Evolutionary conservation across 2,888 invertebrate species (phyloP).

Genomic region (Lottia gigantea): DNA sequence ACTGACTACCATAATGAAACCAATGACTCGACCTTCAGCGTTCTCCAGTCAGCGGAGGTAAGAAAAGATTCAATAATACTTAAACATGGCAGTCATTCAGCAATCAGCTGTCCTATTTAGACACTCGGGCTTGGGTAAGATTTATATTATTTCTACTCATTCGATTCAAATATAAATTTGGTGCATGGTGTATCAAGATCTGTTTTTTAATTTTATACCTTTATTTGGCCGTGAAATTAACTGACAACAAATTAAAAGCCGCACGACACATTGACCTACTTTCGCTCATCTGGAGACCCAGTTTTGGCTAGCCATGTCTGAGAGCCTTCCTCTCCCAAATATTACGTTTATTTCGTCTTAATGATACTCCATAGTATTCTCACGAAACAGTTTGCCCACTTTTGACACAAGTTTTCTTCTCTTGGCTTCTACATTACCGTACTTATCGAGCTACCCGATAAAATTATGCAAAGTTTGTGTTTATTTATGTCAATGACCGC

Average conservation of each 20-base stretch:
- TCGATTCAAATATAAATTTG: neutral
- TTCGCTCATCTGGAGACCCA: constrained; percentile 9
- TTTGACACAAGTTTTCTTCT: neutral
- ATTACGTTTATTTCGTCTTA: neutral
- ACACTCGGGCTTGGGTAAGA: constrained; percentile 2
- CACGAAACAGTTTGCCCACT: neutral
- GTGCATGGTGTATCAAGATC: neutral
- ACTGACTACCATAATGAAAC: neutral
- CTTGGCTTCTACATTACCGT: no score
- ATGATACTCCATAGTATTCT: no score
- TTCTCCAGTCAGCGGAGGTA: constrained; percentile 8
- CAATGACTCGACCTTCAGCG: constrained; percentile 4
- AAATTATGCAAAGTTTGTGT: neutral
- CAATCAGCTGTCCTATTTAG: constrained; percentile 6
- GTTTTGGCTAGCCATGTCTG: constrained; percentile 4
- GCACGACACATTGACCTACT: constrained; percentile 8
- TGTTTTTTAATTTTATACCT: neutral
- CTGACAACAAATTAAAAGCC: neutral
- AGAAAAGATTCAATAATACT: constrained; percentile 3
- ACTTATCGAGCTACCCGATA: no score
- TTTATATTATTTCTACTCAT: neutral
- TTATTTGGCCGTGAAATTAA: neutral
- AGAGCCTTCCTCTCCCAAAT: neutral
- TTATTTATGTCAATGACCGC: constrained; percentile 11
- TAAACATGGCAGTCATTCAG: constrained; percentile 7